A percentile compares a stretch with the other conserved stretches of the same genome.
Conservation (phyloP, 2,797 vertebrate species). For the Loris lydekkerianus region DNA sequence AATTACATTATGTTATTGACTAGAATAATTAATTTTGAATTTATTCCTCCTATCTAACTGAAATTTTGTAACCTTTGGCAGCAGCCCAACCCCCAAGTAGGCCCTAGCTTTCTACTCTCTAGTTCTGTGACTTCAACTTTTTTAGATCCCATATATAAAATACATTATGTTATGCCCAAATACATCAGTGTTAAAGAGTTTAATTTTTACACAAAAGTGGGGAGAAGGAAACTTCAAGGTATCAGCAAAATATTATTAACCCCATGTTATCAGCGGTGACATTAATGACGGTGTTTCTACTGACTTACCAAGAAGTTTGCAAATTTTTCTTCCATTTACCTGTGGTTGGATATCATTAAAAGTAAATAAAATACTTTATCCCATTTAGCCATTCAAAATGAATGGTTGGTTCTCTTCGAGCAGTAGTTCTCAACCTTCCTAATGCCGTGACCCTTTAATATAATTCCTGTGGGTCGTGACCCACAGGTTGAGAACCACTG, state of each 20-base stretch:
- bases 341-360: neutral
- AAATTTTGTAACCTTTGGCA: neutral
- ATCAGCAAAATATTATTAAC: neutral
- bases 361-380: conserved; percentile 66
- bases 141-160: neutral
- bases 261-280: neutral
- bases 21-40: neutral
- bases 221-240: neutral
- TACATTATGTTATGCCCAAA: neutral
- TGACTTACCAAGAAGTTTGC: neutral
- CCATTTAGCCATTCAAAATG: neutral
- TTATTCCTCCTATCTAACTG: neutral
- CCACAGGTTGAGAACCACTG: neutral
- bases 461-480: no score
- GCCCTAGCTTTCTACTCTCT: neutral
- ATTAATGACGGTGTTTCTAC: neutral
- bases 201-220: neutral
- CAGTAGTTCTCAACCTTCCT: no score
- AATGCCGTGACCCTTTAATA: no score
- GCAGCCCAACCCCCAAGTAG: neutral
- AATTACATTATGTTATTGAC: neutral
- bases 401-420: neutral
- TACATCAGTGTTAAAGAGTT: neutral
- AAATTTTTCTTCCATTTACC: conserved; percentile 14
- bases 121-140: neutral